Conservation (phyloP, 2,113 vertebrate genomes). For the Erpornis zantholeuca region DNA sequence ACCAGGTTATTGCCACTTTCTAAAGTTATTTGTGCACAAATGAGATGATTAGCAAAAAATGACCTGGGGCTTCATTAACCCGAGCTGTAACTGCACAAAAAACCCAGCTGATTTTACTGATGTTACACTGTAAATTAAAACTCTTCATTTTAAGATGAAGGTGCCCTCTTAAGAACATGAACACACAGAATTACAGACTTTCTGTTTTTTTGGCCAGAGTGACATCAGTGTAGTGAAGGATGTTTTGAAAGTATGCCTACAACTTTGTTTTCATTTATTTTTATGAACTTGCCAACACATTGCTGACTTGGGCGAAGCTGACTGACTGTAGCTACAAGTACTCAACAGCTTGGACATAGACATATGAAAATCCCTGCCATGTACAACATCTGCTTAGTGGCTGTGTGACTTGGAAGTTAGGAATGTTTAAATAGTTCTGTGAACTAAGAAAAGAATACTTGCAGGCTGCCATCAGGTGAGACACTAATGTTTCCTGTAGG, state of each 20-base stretch:
- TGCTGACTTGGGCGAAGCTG: not conserved
- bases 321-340: not conserved
- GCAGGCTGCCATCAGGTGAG: not conserved
- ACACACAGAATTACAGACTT: not conserved
- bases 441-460: not conserved
- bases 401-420: not conserved
- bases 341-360: not conserved
- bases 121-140: not conserved
- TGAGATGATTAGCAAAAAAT: not conserved
- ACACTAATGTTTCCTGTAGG: not conserved
- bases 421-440: not conserved
- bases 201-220: not conserved
- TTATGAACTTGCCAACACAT: not conserved
- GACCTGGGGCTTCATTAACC: not conserved
- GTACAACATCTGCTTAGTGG: not conserved
- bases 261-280: not conserved
- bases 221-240: not conserved
- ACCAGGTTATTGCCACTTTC: not conserved
- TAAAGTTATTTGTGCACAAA: not conserved
- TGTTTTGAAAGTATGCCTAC: not conserved
- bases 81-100: not conserved
- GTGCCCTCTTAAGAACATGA: not conserved
- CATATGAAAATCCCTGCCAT: not conserved
- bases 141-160: not conserved
- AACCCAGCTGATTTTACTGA: not conserved